Evolutionary conservation across 2,888 invertebrate species (phyloP).

Genomic region (Erebia palarica): DNA sequence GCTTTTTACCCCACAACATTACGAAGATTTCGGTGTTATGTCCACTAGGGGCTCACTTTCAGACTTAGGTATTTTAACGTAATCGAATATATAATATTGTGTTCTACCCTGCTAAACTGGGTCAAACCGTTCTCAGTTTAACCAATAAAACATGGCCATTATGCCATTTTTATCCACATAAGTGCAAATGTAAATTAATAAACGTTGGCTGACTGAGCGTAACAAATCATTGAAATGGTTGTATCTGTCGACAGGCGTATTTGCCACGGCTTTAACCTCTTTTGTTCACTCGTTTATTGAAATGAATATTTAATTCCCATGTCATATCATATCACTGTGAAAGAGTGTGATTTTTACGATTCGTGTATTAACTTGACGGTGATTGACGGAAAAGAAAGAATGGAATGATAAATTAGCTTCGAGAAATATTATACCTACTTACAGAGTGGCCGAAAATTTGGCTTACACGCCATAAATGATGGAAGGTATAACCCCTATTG

Average conservation of each 20-base stretch:
- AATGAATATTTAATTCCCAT: constrained; percentile 72
- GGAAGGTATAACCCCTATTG: neutral
- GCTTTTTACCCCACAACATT: neutral
- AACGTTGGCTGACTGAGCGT: constrained; percentile 34
- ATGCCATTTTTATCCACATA: constrained; percentile 18
- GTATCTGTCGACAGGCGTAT: constrained; percentile 51
- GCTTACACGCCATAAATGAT: neutral
- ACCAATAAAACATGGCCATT: neutral
- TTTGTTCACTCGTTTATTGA: constrained; percentile 62
- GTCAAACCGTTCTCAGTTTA: neutral
- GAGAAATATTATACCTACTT: neutral
- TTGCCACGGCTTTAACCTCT: constrained; percentile 57
- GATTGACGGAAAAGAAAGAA: constrained; percentile 42
- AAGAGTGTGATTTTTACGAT: constrained; percentile 34
- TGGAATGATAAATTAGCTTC: constrained; percentile 19
- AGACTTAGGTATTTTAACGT: neutral
- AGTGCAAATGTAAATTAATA: constrained; percentile 44
- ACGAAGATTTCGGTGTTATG: neutral
- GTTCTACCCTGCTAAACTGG: neutral
- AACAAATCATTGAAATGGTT: constrained; percentile 44
- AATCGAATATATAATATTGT: neutral
- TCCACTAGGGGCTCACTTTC: neutral
- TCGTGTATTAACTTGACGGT: constrained; percentile 42
- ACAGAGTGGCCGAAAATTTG: neutral
- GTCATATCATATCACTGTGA: constrained; percentile 49